Percentiles rank a stretch among this genome's conserved stretches.
These are phyloP conservation scores for Drosophila pallidifrons DNA, from an alignment of 1,140 invertebrate species.

Conservation along the genomic window DNA sequence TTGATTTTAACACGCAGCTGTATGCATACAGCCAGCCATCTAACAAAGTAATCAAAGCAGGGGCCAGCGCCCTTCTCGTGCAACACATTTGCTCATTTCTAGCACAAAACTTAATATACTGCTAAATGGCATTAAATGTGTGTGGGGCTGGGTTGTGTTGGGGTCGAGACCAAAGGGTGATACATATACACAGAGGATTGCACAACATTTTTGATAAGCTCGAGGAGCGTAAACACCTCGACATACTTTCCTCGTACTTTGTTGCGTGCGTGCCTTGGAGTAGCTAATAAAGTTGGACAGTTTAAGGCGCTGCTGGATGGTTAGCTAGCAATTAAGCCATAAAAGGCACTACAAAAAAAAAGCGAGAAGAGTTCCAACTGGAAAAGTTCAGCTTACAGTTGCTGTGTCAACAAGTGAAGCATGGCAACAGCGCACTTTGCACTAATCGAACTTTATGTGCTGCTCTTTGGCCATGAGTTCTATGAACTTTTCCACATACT, in stretches of 20 bases:
- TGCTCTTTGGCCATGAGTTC: slow-evolving; percentile 35
- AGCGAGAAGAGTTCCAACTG: not conserved
- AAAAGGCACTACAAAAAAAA: slow-evolving; percentile 48
- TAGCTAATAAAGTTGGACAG: slow-evolving; percentile 64
- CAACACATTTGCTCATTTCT: slow-evolving; percentile 68
- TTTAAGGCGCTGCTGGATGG: slow-evolving; percentile 42
- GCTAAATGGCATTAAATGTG: slow-evolving; percentile 77
- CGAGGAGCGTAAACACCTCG: slow-evolving; percentile 70
- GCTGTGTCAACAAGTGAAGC: slow-evolving; percentile 49
- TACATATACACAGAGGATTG: slow-evolving; percentile 7
- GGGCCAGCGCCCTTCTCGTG: slow-evolving; percentile 28
- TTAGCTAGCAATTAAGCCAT: slow-evolving; percentile 48
- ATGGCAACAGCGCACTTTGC: slow-evolving; percentile 50
- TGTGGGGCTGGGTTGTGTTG: too few species aligned
- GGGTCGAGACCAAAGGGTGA: slow-evolving; percentile 11
- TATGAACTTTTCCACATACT: slow-evolving; percentile 37
- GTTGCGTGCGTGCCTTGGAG: slow-evolving; percentile 45
- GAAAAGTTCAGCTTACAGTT: slow-evolving; percentile 29
- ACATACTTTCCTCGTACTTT: slow-evolving; percentile 45
- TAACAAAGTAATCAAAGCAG: slow-evolving; percentile 66
- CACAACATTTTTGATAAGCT: slow-evolving; percentile 68
- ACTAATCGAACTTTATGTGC: slow-evolving; percentile 54
- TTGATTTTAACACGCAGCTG: slow-evolving; percentile 75
- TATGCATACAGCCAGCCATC: slow-evolving; percentile 42
- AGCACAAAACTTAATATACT: slow-evolving; percentile 80